These are phyloP conservation scores for Xiphophorus couchianus DNA, from an alignment of 2,113 vertebrate species.

Conservation along the genomic window DNA sequence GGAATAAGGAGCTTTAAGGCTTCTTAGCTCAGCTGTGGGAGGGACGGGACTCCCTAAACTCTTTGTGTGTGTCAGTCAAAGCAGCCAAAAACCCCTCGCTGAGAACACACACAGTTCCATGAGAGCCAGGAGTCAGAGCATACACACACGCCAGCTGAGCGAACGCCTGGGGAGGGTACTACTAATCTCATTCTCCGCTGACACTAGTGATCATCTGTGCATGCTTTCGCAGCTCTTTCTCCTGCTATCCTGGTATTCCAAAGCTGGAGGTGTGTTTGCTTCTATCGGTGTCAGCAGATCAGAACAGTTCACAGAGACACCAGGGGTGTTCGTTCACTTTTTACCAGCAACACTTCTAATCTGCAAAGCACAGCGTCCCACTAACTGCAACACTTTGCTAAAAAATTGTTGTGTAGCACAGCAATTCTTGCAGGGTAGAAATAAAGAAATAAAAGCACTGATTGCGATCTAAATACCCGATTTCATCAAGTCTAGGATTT, in stretches of 20 bases:
- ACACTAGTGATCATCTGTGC: conserved; percentile 58
- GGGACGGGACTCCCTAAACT: conserved; percentile 61
- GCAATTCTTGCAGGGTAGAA: not conserved
- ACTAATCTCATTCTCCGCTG: conserved; percentile 70
- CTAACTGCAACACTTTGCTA: conserved; percentile 18
- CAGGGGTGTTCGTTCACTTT: conserved; percentile 23
- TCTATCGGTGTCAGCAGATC: conserved; percentile 58
- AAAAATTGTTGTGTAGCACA: conserved; percentile 13
- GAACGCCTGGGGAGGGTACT: conserved; percentile 54
- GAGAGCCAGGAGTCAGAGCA: conserved; percentile 22
- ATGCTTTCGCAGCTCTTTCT: conserved; percentile 45
- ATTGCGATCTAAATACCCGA: not conserved
- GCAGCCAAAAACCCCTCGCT: conserved; percentile 48
- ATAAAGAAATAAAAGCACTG: not conserved
- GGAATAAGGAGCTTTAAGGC: conserved; percentile 56
- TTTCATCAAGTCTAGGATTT: no score
- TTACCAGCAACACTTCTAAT: conserved; percentile 52
- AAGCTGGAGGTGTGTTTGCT: conserved; percentile 42
- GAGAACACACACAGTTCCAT: conserved; percentile 53
- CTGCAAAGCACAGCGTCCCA: conserved; percentile 47
- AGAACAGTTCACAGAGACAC: conserved; percentile 51
- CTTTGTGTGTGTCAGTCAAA: conserved; percentile 58
- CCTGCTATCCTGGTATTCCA: conserved; percentile 15
- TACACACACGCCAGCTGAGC: conserved; percentile 37
- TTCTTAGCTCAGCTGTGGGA: conserved; percentile 56